These are phyloP conservation scores for Papilio xuthus DNA, from an alignment of 1,140 invertebrate species.

Conservation along the genomic window DNA sequence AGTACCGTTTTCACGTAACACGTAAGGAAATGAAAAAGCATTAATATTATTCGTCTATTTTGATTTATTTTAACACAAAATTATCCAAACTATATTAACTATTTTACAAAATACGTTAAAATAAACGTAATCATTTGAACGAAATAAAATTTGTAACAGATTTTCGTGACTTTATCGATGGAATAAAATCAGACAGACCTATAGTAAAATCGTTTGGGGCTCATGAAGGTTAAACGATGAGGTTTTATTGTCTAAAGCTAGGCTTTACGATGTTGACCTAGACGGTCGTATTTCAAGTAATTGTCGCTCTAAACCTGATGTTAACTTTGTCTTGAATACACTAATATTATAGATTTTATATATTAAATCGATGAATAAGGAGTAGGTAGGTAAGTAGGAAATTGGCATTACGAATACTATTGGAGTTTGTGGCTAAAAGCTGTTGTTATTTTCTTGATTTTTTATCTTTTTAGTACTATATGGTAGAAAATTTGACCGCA, in stretches of 20 bases:
- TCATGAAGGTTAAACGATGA: constrained; percentile 1
- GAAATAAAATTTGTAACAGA: not conserved
- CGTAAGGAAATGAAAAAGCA: too few species aligned
- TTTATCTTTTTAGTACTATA: too few species aligned
- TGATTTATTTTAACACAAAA: too few species aligned
- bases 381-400: too few species aligned
- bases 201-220: not conserved
- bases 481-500: too few species aligned
- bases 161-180: constrained; percentile 2
- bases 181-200: not conserved
- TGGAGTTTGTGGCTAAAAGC: too few species aligned
- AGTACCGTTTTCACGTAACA: not conserved
- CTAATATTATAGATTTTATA: not conserved
- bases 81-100: too few species aligned
- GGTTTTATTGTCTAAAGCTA: constrained; percentile 1
- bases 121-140: too few species aligned
- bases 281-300: constrained; percentile 18
- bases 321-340: not conserved
- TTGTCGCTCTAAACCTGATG: not conserved
- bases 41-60: too few species aligned
- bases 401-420: too few species aligned
- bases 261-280: constrained; percentile 22
- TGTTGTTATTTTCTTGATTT: too few species aligned
- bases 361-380: not conserved
- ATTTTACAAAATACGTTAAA: too few species aligned